These are phyloP conservation scores for Pithys albifrons DNA, from an alignment of 2,113 vertebrate species.

Conservation along the genomic window DNA sequence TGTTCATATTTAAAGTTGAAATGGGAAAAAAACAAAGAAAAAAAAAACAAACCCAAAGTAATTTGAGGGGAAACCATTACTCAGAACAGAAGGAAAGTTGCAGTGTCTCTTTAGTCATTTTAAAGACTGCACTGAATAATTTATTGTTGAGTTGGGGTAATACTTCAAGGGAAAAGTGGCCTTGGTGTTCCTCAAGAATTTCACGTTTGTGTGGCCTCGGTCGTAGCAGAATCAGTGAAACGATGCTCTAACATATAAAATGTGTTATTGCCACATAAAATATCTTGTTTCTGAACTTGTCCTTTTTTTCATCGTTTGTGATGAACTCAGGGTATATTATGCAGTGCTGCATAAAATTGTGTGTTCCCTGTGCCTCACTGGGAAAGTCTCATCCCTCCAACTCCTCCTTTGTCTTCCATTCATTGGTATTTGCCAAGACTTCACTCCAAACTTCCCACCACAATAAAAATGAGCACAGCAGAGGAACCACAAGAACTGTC, in stretches of 20 bases:
- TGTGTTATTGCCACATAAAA: not conserved
- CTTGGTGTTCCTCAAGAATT: not conserved
- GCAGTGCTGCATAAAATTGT: not conserved
- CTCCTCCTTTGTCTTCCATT: not conserved
- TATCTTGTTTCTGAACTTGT: not conserved
- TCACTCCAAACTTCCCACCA: not conserved
- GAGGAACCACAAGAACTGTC: not conserved
- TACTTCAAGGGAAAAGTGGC: not conserved
- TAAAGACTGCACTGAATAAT: not conserved
- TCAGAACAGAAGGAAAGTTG: not conserved
- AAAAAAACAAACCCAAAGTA: not conserved
- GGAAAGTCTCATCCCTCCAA: not conserved
- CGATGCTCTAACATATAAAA: not conserved
- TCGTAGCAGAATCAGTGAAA: not conserved
- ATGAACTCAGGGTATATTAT: not conserved
- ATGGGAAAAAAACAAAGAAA: not conserved
- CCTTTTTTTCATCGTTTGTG: not conserved
- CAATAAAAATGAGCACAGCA: fast-evolving
- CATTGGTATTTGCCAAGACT: not conserved
- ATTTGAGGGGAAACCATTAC: not conserved
- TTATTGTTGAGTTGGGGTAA: not conserved
- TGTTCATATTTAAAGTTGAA: not conserved
- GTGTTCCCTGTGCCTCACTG: not conserved
- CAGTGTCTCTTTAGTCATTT: not conserved
- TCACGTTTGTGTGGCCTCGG: fast-evolving